Evolutionary conservation across 2,888 invertebrate genomes (phyloP).

Genomic region (Neoascia interrupta): DNA sequence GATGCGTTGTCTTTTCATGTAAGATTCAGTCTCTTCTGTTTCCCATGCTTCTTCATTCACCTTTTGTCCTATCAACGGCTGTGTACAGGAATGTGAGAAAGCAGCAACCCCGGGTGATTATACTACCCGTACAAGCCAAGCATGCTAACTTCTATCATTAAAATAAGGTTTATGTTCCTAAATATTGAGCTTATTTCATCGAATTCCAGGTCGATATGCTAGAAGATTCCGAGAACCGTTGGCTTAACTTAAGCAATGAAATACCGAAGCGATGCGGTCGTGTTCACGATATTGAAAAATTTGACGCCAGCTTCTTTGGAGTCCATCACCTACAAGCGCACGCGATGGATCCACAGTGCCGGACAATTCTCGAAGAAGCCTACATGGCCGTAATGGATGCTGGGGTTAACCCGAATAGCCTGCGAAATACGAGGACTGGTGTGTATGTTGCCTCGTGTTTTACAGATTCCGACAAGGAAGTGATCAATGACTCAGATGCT

Average conservation of each 20-base stretch:
- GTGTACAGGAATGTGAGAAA: no score
- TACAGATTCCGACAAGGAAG: slow-evolving; percentile 84
- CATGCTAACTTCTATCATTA: no score
- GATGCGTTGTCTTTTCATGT: not conserved
- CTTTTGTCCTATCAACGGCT: no score
- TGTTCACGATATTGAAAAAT: slow-evolving; percentile 83
- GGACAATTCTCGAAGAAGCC: slow-evolving; percentile 86
- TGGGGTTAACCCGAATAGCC: slow-evolving; percentile 82
- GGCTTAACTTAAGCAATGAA: slow-evolving; percentile 84
- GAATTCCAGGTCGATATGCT: slow-evolving; percentile 87
- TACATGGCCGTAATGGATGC: slow-evolving; percentile 88
- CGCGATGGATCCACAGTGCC: slow-evolving; percentile 87
- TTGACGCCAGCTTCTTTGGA: slow-evolving; percentile 86
- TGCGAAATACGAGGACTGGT: slow-evolving; percentile 84
- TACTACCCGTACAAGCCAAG: no score
- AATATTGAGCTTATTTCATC: no score
- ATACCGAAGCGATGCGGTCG: slow-evolving; percentile 86
- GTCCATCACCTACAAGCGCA: slow-evolving; percentile 85
- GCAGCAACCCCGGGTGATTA: no score
- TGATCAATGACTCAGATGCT: slow-evolving; percentile 82
- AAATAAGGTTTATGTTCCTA: no score
- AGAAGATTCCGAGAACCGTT: slow-evolving; percentile 86
- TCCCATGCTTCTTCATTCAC: no score
- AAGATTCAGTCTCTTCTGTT: not conserved
- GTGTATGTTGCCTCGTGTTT: slow-evolving; percentile 85